These are phyloP conservation scores for Falco punctatus DNA, from an alignment of 2,113 vertebrate genomes.

Conservation along the genomic window DNA sequence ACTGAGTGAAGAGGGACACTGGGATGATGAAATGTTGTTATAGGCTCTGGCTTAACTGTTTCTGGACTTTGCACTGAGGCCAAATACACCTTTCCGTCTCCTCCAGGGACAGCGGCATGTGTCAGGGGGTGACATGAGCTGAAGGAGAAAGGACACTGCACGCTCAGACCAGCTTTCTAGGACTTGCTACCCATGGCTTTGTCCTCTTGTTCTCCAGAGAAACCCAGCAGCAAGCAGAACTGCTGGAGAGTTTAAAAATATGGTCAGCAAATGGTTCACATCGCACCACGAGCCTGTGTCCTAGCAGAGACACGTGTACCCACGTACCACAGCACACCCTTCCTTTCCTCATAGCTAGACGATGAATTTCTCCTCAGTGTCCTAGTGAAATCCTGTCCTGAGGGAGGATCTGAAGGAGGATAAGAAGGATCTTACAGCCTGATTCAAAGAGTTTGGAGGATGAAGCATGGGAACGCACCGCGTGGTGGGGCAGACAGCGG, in stretches of 20 bases:
- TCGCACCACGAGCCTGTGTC: neutral
- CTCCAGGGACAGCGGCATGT: neutral
- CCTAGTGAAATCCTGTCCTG: neutral
- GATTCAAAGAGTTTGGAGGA: neutral
- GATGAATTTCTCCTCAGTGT: neutral
- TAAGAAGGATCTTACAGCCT: neutral
- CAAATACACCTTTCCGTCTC: neutral
- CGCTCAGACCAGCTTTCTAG: neutral
- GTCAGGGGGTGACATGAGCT: fast-evolving
- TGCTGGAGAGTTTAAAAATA: neutral
- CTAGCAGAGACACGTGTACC: neutral
- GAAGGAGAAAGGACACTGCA: neutral
- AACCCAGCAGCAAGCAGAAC: neutral
- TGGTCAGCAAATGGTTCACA: neutral
- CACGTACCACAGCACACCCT: neutral
- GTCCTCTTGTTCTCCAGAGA: neutral
- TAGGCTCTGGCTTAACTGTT: neutral
- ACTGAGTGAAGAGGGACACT: neutral
- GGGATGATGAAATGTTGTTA: neutral
- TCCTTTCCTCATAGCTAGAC: slow-evolving; percentile 17
- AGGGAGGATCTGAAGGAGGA: neutral
- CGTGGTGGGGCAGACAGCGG: neutral
- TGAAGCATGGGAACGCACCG: neutral
- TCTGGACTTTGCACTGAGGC: neutral
- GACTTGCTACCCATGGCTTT: neutral